Evolutionary conservation across 23 tunicate species (phyloP).

Genomic region (Trididemnum clinides): DNA sequence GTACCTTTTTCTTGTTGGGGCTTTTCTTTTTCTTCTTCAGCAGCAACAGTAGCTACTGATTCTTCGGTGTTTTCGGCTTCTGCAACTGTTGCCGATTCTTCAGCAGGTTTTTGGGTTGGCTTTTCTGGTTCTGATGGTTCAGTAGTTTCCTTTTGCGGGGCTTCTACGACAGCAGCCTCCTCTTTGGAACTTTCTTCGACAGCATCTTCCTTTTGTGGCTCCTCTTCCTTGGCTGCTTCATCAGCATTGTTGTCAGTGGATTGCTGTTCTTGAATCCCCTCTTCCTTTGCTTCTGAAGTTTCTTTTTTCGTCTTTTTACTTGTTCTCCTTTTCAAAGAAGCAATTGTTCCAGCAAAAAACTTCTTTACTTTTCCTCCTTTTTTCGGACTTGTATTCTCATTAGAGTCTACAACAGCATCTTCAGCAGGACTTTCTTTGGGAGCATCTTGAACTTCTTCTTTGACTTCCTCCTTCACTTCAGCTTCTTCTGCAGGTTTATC

Average conservation of each 20-base stretch:
- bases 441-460: background rate
- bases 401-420: background rate
- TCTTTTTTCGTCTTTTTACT: slow-evolving; percentile 49
- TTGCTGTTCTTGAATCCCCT: slow-evolving; percentile 11
- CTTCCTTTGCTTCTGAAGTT: slow-evolving; percentile 27
- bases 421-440: slow-evolving; percentile 7
- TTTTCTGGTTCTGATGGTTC: background rate
- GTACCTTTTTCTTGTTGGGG: slow-evolving; percentile 10
- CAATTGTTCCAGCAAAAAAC: slow-evolving; percentile 40
- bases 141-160: background rate
- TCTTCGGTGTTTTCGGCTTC: background rate
- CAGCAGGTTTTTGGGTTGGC: background rate
- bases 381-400: slow-evolving; percentile 20
- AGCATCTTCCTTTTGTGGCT: background rate
- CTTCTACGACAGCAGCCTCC: background rate
- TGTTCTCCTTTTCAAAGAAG: slow-evolving; percentile 48
- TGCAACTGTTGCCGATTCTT: slow-evolving; percentile 3
- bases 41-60: slow-evolving; percentile 2
- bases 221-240: background rate
- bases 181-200: background rate
- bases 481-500: background rate
- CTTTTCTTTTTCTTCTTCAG: background rate
- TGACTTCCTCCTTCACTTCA: slow-evolving; percentile 1
- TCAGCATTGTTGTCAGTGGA: background rate
- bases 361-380: slow-evolving; percentile 44